phyloP scores from a whole-genome alignment of 2,888 invertebrate genomes.

The Trissolcus brochymenae region DNA sequence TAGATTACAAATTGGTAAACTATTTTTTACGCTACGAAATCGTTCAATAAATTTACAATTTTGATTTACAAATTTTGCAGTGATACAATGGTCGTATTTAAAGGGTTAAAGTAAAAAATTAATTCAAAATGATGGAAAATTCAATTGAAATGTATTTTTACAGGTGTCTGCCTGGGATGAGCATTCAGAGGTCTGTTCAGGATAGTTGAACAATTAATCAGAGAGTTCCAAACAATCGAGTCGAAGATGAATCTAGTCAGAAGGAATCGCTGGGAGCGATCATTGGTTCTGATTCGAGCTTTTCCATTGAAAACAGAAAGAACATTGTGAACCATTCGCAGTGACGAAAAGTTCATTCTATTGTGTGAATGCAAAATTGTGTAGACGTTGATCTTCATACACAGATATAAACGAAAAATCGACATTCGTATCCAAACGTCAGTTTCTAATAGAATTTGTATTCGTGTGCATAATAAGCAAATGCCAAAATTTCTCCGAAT shows the following conservation, averaged over 20 bases:
- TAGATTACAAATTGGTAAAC: too few relatives aligned
- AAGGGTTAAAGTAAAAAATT: too few relatives aligned
- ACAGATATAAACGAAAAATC: constrained; percentile 19
- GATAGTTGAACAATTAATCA: constrained; percentile 76
- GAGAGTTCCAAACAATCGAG: constrained; percentile 58
- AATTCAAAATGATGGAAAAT: too few relatives aligned
- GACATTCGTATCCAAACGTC: constrained; percentile 4
- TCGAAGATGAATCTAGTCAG: constrained; percentile 74
- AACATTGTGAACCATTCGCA: constrained; percentile 12
- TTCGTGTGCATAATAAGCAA: constrained; percentile 20
- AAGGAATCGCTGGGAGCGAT: constrained; percentile 61
- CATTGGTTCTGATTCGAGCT: constrained; percentile 49
- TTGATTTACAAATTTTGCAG: too few relatives aligned
- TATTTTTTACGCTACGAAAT: too few relatives aligned
- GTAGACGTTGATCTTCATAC: too few relatives aligned
- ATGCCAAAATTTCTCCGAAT: constrained; percentile 33
- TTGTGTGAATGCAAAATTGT: constrained; percentile 42
- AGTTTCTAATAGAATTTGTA: constrained; percentile 36
- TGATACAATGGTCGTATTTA: too few relatives aligned
- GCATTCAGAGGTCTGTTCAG: constrained; percentile 90
- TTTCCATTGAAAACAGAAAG: constrained; percentile 18
- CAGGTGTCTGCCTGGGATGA: constrained; percentile 93
- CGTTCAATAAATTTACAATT: too few relatives aligned
- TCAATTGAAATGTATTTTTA: too few relatives aligned
- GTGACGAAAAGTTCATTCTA: constrained; percentile 39